Base-by-base conservation (phyloP, 2,888 invertebrate genomes). In the Pachymerium ferrugineum region DNA sequence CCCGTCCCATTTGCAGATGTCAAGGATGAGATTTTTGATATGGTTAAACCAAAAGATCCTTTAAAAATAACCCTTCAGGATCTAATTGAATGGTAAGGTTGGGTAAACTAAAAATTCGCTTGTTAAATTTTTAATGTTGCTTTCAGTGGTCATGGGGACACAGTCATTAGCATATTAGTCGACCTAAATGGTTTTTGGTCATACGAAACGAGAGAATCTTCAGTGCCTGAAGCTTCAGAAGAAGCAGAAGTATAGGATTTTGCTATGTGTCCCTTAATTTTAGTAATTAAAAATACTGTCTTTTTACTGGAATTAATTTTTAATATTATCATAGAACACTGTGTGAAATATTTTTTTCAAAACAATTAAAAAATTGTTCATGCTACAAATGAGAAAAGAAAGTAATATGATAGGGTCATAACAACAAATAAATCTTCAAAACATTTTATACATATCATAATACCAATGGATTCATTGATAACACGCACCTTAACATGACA, bases 111-210 rank as follows among this genome's bases (percentile, higher is more conserved):
- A n/a, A n/a, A n/a, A n/a, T n/a, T n/a, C n/a, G n/a, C 62, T 16
- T 54, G 10, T 54, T 12, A 8, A 70, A 8, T 31, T 16, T 70
- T 3, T 38, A 31, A 35, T 71, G 12, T n/a, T n/a, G 69, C 54
- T 22, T 62, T 25, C 79, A 92, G 94, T 83, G 94, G 94, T 0
- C 94, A 94, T 83, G 97, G 95, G 0, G 95, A 94, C 80, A 95
- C 94, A 0, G 92, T 97, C 75, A 89, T 96, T 42, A 94, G 93
- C 79, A 95, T 98, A 81, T 85, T 98, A 74, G 90, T 95, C 78
- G 97, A 98, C 84, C 89, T 96, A 79, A 94, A 97, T 83, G 94
- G 96, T 71, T 97, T 97, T 86, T 95, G 94, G 94, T 92, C 92
- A 0, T 95, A 97, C 81, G 97, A 97, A 85, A 94, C 95, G 83